phyloP scores from a whole-genome alignment of 2,888 invertebrate species.

The Maniola hyperantus region DNA sequence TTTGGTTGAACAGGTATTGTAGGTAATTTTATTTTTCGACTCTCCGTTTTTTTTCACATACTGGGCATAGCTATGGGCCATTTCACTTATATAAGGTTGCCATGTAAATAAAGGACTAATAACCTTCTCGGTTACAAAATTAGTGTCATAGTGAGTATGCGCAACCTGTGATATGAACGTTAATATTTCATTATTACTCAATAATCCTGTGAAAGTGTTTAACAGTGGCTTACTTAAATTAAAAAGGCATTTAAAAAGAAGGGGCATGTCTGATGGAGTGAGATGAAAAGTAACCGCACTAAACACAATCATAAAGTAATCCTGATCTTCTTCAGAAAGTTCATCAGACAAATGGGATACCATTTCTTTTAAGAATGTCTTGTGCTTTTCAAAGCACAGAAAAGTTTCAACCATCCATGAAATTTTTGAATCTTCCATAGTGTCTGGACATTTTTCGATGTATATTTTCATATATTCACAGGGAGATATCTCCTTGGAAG shows the following conservation, averaged over 20 bases:
- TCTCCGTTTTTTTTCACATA: slow-evolving; percentile 60
- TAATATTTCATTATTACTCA: slow-evolving; percentile 72
- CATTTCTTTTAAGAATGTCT: slow-evolving; percentile 56
- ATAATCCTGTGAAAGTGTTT: slow-evolving; percentile 63
- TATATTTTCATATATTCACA: slow-evolving; percentile 69
- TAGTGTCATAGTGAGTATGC: slow-evolving; percentile 73
- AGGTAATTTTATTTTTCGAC: slow-evolving; percentile 56
- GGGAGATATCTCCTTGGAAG: slow-evolving; percentile 56
- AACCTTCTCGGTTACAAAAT: slow-evolving; percentile 76
- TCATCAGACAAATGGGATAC: slow-evolving; percentile 55
- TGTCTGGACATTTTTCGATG: slow-evolving; percentile 66
- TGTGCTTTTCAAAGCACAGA: slow-evolving; percentile 64
- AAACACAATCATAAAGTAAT: slow-evolving; percentile 64
- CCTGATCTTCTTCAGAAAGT: slow-evolving; percentile 60
- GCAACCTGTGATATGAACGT: slow-evolving; percentile 72
- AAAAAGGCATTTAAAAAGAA: slow-evolving; percentile 69
- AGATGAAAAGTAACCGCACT: slow-evolving; percentile 64
- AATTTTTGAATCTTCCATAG: slow-evolving; percentile 60
- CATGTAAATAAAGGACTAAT: slow-evolving; percentile 73
- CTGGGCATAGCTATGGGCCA: slow-evolving; percentile 64
- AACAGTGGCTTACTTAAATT: slow-evolving; percentile 68
- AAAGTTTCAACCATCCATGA: slow-evolving; percentile 71
- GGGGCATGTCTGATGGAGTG: slow-evolving; percentile 55
- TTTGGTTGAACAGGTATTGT: slow-evolving; percentile 65
- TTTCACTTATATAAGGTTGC: slow-evolving; percentile 73